A percentile compares a stretch with the other conserved stretches of the same genome.
These are phyloP conservation scores for Allophyes oxyacanthae DNA, from an alignment of 2,888 invertebrate species.

Conservation along the genomic window DNA sequence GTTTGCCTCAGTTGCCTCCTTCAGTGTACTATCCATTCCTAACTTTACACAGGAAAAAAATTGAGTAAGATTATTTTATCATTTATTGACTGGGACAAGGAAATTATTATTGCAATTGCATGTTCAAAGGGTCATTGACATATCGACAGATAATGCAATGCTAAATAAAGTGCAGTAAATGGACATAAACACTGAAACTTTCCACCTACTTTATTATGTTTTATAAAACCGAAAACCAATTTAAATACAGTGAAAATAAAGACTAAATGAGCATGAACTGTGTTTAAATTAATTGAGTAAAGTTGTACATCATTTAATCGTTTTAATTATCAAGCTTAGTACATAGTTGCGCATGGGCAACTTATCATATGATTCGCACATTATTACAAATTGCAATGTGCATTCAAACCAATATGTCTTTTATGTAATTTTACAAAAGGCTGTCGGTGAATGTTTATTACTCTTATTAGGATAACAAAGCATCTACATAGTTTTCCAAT, in stretches of 20 bases:
- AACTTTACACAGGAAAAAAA: too few relatives aligned
- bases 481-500: too few relatives aligned
- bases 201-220: slow-evolving; percentile 9
- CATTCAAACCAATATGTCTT: background rate
- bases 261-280: background rate
- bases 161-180: slow-evolving; percentile 6
- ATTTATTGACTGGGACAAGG: slow-evolving; percentile 8
- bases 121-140: slow-evolving; percentile 30
- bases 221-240: background rate
- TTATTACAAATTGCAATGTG: slow-evolving; percentile 8
- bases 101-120: slow-evolving; percentile 30
- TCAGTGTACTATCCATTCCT: too few relatives aligned
- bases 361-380: slow-evolving; percentile 2
- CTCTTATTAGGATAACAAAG: too few relatives aligned
- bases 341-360: background rate
- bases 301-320: slow-evolving; percentile 5
- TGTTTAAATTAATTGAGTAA: background rate
- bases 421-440: too few relatives aligned
- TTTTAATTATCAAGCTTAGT: slow-evolving; percentile 14
- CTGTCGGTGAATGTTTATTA: too few relatives aligned
- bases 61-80: slow-evolving; percentile 15
- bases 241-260: background rate
- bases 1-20: too few relatives aligned
- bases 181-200: slow-evolving; percentile 27
- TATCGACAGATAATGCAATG: slow-evolving; percentile 26